These are phyloP conservation scores for Rhabdomys dilectus DNA, from an alignment of 2,113 vertebrate species.

Conservation along the genomic window DNA sequence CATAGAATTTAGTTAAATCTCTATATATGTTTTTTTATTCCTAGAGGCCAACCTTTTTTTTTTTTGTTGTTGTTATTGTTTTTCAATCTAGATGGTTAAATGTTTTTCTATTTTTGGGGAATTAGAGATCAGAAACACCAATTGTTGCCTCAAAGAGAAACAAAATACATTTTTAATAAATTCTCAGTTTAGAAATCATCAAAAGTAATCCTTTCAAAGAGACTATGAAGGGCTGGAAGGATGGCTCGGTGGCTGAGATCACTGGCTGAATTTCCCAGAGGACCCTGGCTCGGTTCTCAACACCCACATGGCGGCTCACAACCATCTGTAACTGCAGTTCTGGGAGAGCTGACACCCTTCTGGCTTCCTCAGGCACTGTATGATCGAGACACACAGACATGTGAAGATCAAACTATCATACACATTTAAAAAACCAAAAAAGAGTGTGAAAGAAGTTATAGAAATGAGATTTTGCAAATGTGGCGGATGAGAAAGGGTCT, in stretches of 20 bases:
- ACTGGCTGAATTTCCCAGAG: not conserved
- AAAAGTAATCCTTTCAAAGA: not conserved
- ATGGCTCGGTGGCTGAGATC: not conserved
- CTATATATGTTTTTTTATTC: not conserved
- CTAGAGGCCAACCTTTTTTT: not conserved
- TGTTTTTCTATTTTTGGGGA: not conserved
- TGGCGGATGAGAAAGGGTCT: not conserved
- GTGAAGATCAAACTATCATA: not conserved
- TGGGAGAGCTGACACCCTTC: not conserved
- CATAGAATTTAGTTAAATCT: not conserved
- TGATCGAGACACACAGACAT: not conserved
- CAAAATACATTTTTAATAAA: not conserved
- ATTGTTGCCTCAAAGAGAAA: not conserved
- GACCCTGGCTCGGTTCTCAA: not conserved
- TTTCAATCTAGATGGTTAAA: not conserved
- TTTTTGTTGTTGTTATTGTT: not conserved
- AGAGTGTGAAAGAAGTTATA: not conserved
- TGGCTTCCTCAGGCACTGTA: not conserved
- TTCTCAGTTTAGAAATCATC: not conserved
- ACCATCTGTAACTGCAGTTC: not conserved
- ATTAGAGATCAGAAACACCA: conserved; percentile 30
- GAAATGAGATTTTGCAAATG: not conserved
- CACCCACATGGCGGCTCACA: not conserved
- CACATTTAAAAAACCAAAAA: not conserved
- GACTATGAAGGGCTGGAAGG: not conserved